Evolutionary conservation across 2,888 invertebrate genomes (phyloP).

Genomic region (Dryobota labecula): DNA sequence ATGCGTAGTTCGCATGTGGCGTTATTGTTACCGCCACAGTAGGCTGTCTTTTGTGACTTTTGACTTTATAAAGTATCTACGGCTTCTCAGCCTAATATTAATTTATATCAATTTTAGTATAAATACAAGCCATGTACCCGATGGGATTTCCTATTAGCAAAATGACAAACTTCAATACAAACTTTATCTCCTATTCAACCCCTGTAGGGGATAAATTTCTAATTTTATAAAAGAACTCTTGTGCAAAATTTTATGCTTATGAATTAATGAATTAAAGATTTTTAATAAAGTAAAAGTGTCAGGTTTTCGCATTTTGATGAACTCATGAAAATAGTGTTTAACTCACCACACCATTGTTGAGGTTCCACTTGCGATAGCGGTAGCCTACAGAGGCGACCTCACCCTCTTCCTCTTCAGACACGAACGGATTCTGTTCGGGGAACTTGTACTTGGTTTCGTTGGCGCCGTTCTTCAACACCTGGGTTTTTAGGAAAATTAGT

Average conservation of each 20-base stretch:
- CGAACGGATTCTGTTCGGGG: slow-evolving; percentile 97
- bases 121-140: background rate
- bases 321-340: background rate
- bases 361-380: slow-evolving; percentile 98
- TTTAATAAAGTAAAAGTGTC: background rate
- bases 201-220: background rate
- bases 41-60: background rate
- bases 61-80: background rate
- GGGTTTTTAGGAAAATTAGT: slow-evolving; percentile 27
- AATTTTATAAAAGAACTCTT: too few relatives aligned
- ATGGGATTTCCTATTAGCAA: background rate
- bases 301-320: background rate
- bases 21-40: too few relatives aligned
- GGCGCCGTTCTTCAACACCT: slow-evolving; percentile 92
- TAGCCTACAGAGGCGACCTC: slow-evolving; percentile 99
- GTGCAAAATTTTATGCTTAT: background rate
- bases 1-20: too few relatives aligned
- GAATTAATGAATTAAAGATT: background rate
- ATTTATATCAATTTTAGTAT: background rate
- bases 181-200: background rate
- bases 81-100: background rate
- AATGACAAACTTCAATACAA: too few relatives aligned
- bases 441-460: slow-evolving; percentile 96
- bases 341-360: slow-evolving; percentile 97
- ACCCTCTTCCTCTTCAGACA: slow-evolving; percentile 97